These are phyloP conservation scores for Lepidostoma basale DNA, from an alignment of 1,140 invertebrate species.

Conservation along the genomic window DNA sequence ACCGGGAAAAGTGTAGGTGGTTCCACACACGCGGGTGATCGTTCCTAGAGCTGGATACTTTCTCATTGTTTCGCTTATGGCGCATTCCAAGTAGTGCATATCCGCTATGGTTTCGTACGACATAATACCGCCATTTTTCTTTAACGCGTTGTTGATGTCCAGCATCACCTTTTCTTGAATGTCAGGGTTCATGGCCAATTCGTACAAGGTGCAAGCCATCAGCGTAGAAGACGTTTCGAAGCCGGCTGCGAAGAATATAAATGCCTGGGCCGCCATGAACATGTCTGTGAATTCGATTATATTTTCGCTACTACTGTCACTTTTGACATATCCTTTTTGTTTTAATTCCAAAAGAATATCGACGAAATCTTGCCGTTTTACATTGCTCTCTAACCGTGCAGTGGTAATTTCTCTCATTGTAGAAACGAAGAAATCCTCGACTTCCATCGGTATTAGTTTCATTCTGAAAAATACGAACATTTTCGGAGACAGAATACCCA, in stretches of 20 bases:
- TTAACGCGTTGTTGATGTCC: constrained; percentile 55
- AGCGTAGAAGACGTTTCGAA: constrained; percentile 62
- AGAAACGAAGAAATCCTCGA: constrained; percentile 56
- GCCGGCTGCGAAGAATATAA: constrained; percentile 58
- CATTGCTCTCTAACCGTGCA: constrained; percentile 55
- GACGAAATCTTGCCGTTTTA: constrained; percentile 60
- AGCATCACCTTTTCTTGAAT: constrained; percentile 58
- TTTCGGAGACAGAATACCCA: not conserved
- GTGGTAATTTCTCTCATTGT: constrained; percentile 55
- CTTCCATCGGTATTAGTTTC: constrained; percentile 35
- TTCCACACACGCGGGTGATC: constrained; percentile 18
- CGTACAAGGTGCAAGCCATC: constrained; percentile 53
- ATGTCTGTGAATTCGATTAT: constrained; percentile 23
- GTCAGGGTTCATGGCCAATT: constrained; percentile 59
- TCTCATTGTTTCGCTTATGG: constrained; percentile 20
- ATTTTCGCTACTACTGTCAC: not conserved
- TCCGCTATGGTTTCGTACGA: constrained; percentile 54
- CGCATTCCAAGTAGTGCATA: constrained; percentile 54
- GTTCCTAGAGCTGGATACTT: constrained; percentile 17
- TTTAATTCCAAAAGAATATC: constrained; percentile 56
- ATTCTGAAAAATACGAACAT: constrained; percentile 31
- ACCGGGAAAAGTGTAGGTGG: constrained; percentile 18
- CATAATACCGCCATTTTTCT: constrained; percentile 49
- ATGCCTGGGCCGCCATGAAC: constrained; percentile 50
- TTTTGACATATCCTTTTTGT: not conserved